Conservation (phyloP, 1,140 invertebrate genomes). For the Cherax destructor region DNA sequence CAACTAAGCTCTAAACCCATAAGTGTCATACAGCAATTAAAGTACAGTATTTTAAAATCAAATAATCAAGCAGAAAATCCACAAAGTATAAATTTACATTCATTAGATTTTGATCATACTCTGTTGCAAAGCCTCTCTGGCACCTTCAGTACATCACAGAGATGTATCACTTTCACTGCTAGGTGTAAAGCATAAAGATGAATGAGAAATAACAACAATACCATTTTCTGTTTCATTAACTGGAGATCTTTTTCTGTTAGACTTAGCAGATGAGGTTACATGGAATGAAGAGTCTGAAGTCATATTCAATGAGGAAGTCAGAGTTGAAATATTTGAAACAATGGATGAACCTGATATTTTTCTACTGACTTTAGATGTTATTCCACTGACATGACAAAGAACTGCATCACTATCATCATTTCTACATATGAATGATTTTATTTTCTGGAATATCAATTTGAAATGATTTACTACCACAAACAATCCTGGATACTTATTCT, state of each 20-base stretch:
- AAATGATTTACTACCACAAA: neutral
- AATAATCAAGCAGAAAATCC: too few relatives aligned
- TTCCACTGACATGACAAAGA: neutral
- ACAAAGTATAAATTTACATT: too few relatives aligned
- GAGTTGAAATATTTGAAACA: constrained; percentile 8
- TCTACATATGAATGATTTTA: neutral
- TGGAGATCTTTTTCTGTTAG: neutral
- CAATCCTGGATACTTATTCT: constrained; percentile 18
- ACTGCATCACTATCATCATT: neutral
- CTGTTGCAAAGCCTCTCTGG: too few relatives aligned
- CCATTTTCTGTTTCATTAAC: neutral
- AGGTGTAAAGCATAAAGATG: neutral
- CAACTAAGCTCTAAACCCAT: too few relatives aligned
- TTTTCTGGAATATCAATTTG: neutral
- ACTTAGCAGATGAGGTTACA: neutral
- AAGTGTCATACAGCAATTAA: too few relatives aligned
- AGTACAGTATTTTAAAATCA: too few relatives aligned
- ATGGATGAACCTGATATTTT: constrained; percentile 18
- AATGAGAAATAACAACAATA: neutral
- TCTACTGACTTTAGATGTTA: constrained; percentile 15
- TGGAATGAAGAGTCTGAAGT: constrained; percentile 3
- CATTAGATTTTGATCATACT: too few relatives aligned
- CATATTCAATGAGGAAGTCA: neutral
- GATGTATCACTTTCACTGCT: neutral
- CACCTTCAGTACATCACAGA: neutral